These are phyloP conservation scores for Stichopus horrens DNA, from an alignment of 53 echinoderm and acorn worm species.

Conservation along the genomic window DNA sequence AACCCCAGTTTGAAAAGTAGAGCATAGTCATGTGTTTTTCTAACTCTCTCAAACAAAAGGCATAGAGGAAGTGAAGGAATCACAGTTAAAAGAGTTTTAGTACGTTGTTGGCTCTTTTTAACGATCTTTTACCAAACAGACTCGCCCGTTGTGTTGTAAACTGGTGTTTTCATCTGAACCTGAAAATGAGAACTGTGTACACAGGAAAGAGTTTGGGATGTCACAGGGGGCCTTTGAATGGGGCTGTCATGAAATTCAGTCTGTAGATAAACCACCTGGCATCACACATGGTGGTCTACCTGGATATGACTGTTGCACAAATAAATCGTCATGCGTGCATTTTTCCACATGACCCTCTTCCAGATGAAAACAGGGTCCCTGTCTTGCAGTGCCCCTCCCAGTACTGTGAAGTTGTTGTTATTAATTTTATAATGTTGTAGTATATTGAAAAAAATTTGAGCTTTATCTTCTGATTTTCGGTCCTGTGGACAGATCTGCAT, in stretches of 20 bases:
- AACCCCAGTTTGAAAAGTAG: too few relatives aligned
- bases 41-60: background rate
- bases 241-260: background rate
- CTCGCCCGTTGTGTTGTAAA: background rate
- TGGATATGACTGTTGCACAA: background rate
- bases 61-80: background rate
- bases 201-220: background rate
- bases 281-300: conserved; percentile 8
- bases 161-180: background rate
- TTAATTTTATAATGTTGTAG: background rate
- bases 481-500: too few relatives aligned
- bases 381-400: background rate
- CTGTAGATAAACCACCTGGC: conserved; percentile 30
- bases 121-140: background rate
- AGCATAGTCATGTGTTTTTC: too few relatives aligned
- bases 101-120: background rate
- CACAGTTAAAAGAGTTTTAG: background rate
- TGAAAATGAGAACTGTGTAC: background rate
- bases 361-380: background rate
- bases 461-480: too few relatives aligned
- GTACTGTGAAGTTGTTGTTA: background rate
- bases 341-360: background rate
- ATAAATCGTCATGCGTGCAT: background rate
- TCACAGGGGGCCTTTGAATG: conserved; percentile 22
- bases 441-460: too few relatives aligned